Conservation (phyloP, 1,140 invertebrate genomes). For the Procambarus virginalis region DNA sequence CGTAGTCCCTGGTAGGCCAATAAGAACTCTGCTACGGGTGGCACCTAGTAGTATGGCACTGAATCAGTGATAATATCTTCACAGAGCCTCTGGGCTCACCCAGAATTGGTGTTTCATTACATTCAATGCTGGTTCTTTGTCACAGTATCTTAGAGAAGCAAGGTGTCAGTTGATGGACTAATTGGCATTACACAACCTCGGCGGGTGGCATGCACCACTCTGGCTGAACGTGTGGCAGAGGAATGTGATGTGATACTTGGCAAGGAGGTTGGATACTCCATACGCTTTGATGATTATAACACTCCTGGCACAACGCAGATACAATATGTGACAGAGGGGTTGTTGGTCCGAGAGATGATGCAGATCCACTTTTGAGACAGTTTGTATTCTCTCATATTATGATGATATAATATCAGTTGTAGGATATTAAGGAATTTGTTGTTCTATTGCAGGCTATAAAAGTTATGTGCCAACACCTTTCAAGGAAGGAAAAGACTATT, state of each 20-base stretch:
- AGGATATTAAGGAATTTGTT: neutral
- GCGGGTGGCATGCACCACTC: conserved; percentile 89
- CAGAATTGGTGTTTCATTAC: no score
- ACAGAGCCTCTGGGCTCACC: no score
- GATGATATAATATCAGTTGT: neutral
- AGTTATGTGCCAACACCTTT: no score
- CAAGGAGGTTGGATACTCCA: conserved; percentile 91
- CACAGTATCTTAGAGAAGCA: conserved; percentile 90
- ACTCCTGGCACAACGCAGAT: conserved; percentile 83
- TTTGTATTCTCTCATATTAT: conserved; percentile 10
- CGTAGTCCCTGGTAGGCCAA: no score
- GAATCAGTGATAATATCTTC: no score
- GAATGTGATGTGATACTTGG: conserved; percentile 88
- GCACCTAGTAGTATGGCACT: no score
- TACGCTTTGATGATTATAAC: conserved; percentile 91
- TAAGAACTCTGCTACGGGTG: no score
- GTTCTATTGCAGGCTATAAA: no score
- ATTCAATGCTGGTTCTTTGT: conserved; percentile 9
- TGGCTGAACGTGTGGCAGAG: conserved; percentile 92
- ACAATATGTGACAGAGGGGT: conserved; percentile 98
- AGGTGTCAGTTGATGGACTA: conserved; percentile 85
- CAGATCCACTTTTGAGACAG: conserved; percentile 88
- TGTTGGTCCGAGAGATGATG: conserved; percentile 95
- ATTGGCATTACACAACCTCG: conserved; percentile 95
- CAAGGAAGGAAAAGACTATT: no score